These are phyloP conservation scores for Nesidiocoris tenuis DNA, from an alignment of 2,888 invertebrate species.

Conservation along the genomic window DNA sequence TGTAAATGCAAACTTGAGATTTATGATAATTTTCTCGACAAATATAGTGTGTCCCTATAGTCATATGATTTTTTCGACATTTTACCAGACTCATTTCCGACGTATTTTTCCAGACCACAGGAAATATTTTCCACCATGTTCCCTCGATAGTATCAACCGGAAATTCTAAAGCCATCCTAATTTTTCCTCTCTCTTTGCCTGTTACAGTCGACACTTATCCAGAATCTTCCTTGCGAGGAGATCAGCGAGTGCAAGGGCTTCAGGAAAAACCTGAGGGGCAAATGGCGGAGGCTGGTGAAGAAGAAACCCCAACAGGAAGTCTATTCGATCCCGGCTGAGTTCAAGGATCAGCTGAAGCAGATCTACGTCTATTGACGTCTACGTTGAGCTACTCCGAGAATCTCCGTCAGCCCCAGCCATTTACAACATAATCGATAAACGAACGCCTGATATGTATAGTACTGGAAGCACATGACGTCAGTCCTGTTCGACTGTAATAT, in stretches of 20 bases:
- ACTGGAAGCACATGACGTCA: no score
- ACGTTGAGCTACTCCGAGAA: neutral
- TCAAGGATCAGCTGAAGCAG: slow-evolving; percentile 82
- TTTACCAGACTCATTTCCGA: no score
- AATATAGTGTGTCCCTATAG: no score
- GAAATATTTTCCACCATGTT: no score
- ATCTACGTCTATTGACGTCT: slow-evolving; percentile 76
- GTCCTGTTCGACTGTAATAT: no score
- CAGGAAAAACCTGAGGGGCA: slow-evolving; percentile 81
- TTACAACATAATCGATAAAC: neutral
- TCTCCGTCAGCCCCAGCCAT: neutral
- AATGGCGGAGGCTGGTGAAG: slow-evolving; percentile 80
- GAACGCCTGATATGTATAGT: no score
- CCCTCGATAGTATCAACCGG: no score
- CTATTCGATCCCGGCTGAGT: slow-evolving; percentile 81
- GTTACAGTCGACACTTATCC: slow-evolving; percentile 71
- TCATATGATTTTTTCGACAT: no score
- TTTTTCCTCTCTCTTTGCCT: neutral
- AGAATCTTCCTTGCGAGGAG: slow-evolving; percentile 64
- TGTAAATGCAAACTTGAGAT: no score
- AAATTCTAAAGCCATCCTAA: no score
- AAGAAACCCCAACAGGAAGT: slow-evolving; percentile 79
- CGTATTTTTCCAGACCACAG: no score
- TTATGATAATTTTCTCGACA: no score
- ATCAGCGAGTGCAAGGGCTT: slow-evolving; percentile 77